These are phyloP conservation scores for Theocolax elegans DNA, from an alignment of 1,140 invertebrate genomes.

Conservation along the genomic window DNA sequence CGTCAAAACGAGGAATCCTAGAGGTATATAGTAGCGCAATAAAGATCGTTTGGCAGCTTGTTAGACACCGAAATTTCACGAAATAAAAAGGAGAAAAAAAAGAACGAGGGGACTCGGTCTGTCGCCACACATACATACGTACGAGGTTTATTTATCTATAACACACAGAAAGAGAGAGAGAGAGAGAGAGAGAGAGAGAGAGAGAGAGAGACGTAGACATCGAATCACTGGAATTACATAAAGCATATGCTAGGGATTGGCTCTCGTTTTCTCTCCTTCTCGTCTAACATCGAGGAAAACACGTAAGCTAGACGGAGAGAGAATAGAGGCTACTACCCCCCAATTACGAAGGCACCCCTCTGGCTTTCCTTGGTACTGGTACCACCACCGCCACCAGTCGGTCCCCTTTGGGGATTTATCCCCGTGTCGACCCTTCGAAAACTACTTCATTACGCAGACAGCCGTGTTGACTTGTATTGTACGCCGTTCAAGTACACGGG, in stretches of 20 bases:
- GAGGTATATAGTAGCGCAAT: no score
- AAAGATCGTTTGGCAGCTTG: no score
- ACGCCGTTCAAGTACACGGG: conserved; percentile 44
- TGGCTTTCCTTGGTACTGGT: conserved; percentile 23
- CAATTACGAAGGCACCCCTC: conserved; percentile 63
- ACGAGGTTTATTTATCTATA: conserved; percentile 66
- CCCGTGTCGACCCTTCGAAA: conserved; percentile 56
- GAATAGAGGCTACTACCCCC: conserved; percentile 63
- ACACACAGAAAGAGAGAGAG: no score
- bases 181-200: no score
- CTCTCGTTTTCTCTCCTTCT: conserved; percentile 44
- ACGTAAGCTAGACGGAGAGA: no score
- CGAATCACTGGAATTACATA: conserved; percentile 60
- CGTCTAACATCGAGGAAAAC: no score
- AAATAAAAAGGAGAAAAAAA: no score
- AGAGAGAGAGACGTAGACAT: no score
- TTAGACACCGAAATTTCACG: no score
- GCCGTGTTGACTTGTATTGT: conserved; percentile 70
- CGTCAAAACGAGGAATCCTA: no score
- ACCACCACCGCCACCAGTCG: not conserved
- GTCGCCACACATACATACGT: no score
- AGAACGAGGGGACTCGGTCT: no score
- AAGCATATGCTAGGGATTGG: conserved; percentile 65
- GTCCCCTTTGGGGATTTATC: conserved; percentile 41
- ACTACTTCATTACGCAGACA: conserved; percentile 70